Percentiles rank a stretch among this genome's conserved stretches.
phyloP scores from a whole-genome alignment of 2,797 vertebrate genomes.

The Falco columbarius region DNA sequence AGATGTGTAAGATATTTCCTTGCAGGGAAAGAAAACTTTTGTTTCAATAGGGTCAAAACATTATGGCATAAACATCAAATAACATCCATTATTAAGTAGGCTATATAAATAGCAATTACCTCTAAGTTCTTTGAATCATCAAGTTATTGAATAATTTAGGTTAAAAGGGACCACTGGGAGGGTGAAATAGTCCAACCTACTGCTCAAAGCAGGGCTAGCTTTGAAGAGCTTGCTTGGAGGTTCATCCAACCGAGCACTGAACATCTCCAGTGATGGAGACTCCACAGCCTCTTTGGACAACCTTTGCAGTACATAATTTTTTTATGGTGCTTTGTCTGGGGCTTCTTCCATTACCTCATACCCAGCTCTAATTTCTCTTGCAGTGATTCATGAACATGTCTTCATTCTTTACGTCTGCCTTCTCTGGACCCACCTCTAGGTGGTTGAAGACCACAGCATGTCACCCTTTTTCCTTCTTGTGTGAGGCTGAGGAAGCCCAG shows the following conservation, averaged over 20 bases:
- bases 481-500: neutral
- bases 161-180: neutral
- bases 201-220: neutral
- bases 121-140: neutral
- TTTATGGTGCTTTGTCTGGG: neutral
- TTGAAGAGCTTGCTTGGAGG: neutral
- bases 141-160: neutral
- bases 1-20: neutral
- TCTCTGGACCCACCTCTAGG: neutral
- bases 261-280: neutral
- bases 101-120: neutral
- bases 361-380: neutral
- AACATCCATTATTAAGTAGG: neutral
- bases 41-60: neutral
- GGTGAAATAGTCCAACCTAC: neutral
- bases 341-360: neutral
- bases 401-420: neutral
- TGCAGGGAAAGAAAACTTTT: neutral
- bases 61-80: neutral
- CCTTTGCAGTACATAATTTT: neutral
- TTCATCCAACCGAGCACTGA: neutral
- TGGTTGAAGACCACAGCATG: neutral
- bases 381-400: neutral
- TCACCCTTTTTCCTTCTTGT: fast-evolving
- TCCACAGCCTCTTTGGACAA: neutral